These are phyloP conservation scores for Colinus virginianus DNA, from an alignment of 2,113 vertebrate species.

Conservation along the genomic window DNA sequence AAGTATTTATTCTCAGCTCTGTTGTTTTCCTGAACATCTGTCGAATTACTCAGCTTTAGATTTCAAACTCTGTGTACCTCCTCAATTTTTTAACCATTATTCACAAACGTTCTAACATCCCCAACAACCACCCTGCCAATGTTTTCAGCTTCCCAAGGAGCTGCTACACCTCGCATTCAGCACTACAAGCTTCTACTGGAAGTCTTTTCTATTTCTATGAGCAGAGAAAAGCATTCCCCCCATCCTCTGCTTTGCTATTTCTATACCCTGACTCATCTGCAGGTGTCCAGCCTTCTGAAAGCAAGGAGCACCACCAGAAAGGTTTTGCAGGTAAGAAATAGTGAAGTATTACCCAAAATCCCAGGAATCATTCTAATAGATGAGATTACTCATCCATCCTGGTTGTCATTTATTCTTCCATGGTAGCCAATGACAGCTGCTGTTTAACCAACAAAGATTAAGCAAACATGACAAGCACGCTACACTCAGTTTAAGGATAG, in stretches of 20 bases:
- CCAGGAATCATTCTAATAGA: background rate
- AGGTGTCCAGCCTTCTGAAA: background rate
- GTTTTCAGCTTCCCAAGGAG: background rate
- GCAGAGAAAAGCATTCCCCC: background rate
- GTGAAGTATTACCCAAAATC: background rate
- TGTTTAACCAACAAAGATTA: background rate
- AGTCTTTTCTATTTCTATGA: background rate
- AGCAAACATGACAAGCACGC: accelerated
- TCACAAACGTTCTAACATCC: background rate
- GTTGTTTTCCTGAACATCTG: slow-evolving; percentile 9
- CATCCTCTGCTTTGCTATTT: background rate
- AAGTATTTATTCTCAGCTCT: background rate
- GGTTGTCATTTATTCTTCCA: background rate
- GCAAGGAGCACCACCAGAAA: background rate
- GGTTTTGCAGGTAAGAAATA: background rate
- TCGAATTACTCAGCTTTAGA: background rate
- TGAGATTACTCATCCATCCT: background rate
- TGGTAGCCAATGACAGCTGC: accelerated
- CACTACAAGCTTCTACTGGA: background rate
- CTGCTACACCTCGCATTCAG: background rate
- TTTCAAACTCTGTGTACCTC: background rate
- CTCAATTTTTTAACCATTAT: background rate
- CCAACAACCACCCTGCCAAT: accelerated
- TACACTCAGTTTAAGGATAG: accelerated
- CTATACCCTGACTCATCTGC: background rate